These are phyloP conservation scores for Trichechus manatus DNA, from an alignment of 2,113 vertebrate species.

Conservation along the genomic window DNA sequence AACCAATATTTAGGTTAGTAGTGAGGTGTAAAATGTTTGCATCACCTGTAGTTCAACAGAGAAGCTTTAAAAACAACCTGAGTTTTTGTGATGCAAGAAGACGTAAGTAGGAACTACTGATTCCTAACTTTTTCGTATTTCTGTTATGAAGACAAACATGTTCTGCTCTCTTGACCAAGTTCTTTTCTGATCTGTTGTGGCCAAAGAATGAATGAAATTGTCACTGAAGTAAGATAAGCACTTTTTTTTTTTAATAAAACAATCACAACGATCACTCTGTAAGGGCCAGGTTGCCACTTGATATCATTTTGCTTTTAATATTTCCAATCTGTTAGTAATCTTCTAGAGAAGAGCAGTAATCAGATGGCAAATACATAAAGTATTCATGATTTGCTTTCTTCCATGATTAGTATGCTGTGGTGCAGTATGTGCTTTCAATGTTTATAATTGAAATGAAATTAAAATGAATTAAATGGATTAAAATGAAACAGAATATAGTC, in stretches of 20 bases:
- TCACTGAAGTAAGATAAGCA: conserved; percentile 16
- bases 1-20: neutral
- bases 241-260: neutral
- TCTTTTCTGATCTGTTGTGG: conserved; percentile 1
- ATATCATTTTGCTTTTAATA: neutral
- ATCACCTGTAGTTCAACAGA: neutral
- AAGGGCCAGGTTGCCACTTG: neutral
- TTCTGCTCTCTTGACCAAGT: neutral
- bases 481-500: neutral
- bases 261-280: neutral
- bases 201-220: neutral
- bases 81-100: neutral
- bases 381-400: neutral
- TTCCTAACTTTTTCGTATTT: neutral
- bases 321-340: neutral
- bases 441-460: conserved; percentile 1
- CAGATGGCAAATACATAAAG: neutral
- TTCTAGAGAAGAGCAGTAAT: neutral
- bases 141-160: neutral
- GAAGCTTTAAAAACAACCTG: neutral
- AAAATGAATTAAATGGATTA: neutral
- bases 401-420: neutral
- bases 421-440: neutral
- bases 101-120: neutral
- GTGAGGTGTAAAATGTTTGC: neutral